Conservation (phyloP, 1,140 invertebrate genomes). For the Cydia fagiglandana region DNA sequence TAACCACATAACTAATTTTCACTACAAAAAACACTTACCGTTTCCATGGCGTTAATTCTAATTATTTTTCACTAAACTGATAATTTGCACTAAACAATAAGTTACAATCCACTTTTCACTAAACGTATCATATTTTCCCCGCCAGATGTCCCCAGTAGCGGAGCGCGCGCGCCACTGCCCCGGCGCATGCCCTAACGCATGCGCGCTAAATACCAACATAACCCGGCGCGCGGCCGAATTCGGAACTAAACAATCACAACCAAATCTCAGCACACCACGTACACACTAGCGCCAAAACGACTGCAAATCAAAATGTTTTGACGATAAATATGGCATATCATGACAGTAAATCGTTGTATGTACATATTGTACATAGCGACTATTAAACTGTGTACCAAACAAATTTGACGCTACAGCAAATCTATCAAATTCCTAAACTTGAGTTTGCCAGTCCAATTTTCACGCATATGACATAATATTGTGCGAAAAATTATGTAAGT, state of each 20-base stretch:
- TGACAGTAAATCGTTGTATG: neutral
- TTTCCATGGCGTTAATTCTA: neutral
- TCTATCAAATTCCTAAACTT: neutral
- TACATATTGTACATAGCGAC: neutral
- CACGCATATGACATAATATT: no score
- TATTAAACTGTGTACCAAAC: neutral
- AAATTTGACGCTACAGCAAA: neutral
- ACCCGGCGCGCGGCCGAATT: neutral
- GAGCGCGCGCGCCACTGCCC: constrained; percentile 29
- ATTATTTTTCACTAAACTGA: neutral
- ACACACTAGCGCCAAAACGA: constrained; percentile 1
- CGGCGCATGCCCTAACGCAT: neutral
- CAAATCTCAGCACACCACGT: neutral
- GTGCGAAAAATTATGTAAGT: no score
- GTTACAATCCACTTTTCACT: neutral
- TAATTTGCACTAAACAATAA: neutral
- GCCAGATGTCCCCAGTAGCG: constrained; percentile 18
- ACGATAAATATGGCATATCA: constrained; percentile 7
- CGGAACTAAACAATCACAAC: constrained; percentile 2
- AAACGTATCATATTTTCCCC: constrained; percentile 24
- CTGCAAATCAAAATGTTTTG: neutral
- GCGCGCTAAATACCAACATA: neutral
- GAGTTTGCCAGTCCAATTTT: no score
- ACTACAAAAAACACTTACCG: constrained; percentile 7
- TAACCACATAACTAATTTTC: no score